Evolutionary conservation across 2,113 vertebrate species (phyloP), one percentile per base, ranked within the genome.

Genomic region (Synodontis membranacea): DNA sequence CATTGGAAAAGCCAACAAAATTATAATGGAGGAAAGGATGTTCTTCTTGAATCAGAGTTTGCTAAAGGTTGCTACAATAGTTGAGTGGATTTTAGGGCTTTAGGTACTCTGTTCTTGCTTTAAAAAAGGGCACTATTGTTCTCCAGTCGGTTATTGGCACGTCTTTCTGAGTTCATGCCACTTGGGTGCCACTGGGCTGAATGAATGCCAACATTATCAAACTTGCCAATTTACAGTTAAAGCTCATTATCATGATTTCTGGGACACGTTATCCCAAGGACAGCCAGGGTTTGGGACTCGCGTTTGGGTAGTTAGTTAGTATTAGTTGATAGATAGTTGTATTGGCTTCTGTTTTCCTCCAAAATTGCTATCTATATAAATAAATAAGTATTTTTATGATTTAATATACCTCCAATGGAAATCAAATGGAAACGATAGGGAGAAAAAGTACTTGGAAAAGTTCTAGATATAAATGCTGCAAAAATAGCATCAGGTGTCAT

Each of bases 181-280:
- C 75, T 56, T 80, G 76, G 76, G 58, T 80, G 78, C 31, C 78
- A 80, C 80, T 81, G 48, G 64, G 31, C 44, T 44, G 37, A 74
- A 76, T 56, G 82, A 79, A 72, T 86, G 83, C 70, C 76, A 83
- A 66, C 72, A 68, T 46, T 46, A 19, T 39, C 5, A 52, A 31
- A n/a, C 74, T 8, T 84, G 84, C 37, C 37, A 84, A 37, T 46
- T 50, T 83, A 86, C 54, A 84, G 75, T 84, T 62, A 84, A 86
- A 72, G 34, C 54, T 81, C 64, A 74, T 84, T 86, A 89, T 46
- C 54, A 74, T 68, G 62, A 46, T 74, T 86, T 86, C 84, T 88
- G 83, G 80, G 58, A 50, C 80, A 60, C 34, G 12, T 23, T 21
- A 10, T 70, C 72, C 50, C 84, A 86, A 76, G 39, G 70, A 4